phyloP scores from a whole-genome alignment of 2,888 invertebrate species.

The Agrotis clavis region DNA sequence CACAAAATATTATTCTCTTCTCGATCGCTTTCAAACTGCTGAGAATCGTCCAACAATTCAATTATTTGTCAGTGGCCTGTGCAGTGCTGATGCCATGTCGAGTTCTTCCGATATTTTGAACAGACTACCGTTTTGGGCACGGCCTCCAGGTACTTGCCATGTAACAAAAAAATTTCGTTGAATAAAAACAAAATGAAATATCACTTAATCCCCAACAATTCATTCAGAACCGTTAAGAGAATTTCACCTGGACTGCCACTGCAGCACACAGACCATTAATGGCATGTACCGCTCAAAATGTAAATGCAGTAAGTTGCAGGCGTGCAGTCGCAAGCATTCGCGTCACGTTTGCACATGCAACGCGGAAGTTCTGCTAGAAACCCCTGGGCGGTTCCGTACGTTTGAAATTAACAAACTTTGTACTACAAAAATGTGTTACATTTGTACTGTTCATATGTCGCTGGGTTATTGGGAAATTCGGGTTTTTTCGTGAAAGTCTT shows the following conservation, averaged over 20 bases:
- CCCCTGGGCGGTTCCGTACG: constrained; percentile 40
- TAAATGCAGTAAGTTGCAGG: constrained; percentile 61
- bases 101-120: too few species aligned
- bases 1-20: too few species aligned
- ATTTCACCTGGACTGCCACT: constrained; percentile 14
- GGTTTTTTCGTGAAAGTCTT: not conserved
- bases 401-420: constrained; percentile 62
- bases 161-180: too few species aligned
- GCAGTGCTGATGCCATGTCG: too few species aligned
- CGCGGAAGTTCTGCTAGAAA: constrained; percentile 55
- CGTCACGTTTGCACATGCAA: constrained; percentile 60
- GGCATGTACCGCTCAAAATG: constrained; percentile 36
- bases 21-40: too few species aligned
- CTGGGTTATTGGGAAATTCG: not conserved
- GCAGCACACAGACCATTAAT: constrained; percentile 42
- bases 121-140: too few species aligned
- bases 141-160: too few species aligned
- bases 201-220: not conserved
- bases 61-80: too few species aligned
- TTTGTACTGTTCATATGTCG: constrained; percentile 19
- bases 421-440: constrained; percentile 58
- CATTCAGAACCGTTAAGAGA: not conserved
- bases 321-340: constrained; percentile 48
- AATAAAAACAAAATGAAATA: not conserved
- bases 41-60: too few species aligned